Evolutionary conservation across 92 coral and sea anemone genomes (phyloP), one percentile per base, ranked within the genome.

Genomic region (Epizoanthus scotinus): DNA sequence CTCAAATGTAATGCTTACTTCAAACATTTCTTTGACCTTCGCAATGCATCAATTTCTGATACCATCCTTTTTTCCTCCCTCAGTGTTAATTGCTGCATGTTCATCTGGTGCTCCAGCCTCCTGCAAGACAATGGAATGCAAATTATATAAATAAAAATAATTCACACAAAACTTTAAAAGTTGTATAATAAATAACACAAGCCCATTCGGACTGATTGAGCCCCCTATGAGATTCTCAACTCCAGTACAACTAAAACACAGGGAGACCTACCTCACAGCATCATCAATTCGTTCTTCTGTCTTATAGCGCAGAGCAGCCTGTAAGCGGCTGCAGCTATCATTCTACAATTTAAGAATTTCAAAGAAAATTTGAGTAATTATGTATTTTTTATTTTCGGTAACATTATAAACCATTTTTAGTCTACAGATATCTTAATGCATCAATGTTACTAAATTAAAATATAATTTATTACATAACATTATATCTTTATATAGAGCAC

Each of bases 21-120:
- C 38, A 95, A 85, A 34, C 77, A 85, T 77, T 94, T 89, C 86
- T 93, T 95, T 52, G 99, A 93, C 53, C 99, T 86, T 59, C 78
- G 87, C 9, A 95, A 75, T 58, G 88, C 84, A 73, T 95, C 96
- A 69, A 95, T 95, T 78, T 95, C 99, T 42, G 92, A 36, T 1
- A 95, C 99, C 40, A 95, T 82, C 70, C 97, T 87, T 62, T 87
- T 95, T 57, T 95, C 99, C 36, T 95, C 99, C 20, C 89, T 72
- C 7, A 95, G 84, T 34, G 86, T 95, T 24, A 91, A 85, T 63
- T 89, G 98, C 42, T 89, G 94, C 0, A 87, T 91, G 26, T 85
- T 90, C 84, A 95, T 82, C 57, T 91, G 95, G 18, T 87, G 83
- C 59, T 95, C 94, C 8, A 95, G 82, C 73, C 90, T 88, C 91